These are phyloP conservation scores for Sterna hirundo DNA, from an alignment of 2,113 vertebrate species.

Conservation along the genomic window DNA sequence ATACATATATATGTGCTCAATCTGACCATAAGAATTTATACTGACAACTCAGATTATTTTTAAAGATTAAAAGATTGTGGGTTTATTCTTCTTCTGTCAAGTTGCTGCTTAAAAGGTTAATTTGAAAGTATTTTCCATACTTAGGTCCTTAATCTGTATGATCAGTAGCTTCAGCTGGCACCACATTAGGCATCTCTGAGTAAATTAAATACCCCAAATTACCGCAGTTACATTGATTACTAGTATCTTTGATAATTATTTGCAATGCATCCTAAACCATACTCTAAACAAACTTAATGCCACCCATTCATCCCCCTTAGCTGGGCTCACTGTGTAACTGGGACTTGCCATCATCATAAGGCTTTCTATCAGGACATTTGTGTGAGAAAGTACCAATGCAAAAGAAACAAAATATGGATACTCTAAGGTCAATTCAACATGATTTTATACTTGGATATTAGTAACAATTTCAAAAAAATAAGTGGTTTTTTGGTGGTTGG, in stretches of 20 bases:
- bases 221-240: background rate
- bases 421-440: background rate
- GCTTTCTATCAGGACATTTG: background rate
- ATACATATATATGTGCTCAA: background rate
- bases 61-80: background rate
- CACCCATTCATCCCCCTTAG: background rate
- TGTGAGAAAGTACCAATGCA: background rate
- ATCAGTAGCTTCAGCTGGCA: background rate
- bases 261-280: background rate
- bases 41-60: background rate
- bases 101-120: background rate
- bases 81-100: background rate
- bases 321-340: background rate
- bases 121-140: background rate
- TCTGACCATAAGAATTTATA: background rate
- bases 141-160: background rate
- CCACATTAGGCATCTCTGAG: background rate
- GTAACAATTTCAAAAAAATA: background rate
- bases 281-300: background rate
- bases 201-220: background rate
- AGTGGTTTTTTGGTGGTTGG: background rate
- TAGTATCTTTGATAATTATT: background rate
- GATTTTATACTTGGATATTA: background rate
- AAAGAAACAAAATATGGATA: background rate
- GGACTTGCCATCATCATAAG: background rate